A percentile compares a stretch with the other conserved stretches of the same genome.
Evolutionary conservation across 2,113 vertebrate genomes (phyloP).

Genomic region (Megaleporinus macrocephalus): DNA sequence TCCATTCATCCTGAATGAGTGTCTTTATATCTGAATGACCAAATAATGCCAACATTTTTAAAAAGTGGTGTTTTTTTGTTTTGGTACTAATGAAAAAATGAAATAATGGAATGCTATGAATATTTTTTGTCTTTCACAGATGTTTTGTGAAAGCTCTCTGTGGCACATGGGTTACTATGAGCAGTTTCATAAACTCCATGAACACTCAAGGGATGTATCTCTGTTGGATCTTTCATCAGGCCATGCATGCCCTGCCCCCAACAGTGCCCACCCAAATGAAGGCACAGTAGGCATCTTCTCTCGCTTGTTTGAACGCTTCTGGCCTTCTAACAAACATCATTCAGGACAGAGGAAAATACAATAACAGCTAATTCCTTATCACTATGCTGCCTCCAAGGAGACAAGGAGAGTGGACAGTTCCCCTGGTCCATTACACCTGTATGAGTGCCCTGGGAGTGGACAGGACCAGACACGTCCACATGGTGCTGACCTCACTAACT

Average conservation of each 20-base stretch:
- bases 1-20: no score
- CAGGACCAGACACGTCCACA: neutral
- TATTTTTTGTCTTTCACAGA: constrained; percentile 6
- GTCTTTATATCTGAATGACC: no score
- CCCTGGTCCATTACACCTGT: neutral
- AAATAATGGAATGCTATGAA: no score
- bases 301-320: no score
- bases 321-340: neutral
- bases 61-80: no score
- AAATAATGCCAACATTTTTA: no score
- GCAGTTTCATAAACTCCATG: neutral
- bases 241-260: neutral
- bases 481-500: neutral
- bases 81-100: no score
- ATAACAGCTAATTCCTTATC: no score
- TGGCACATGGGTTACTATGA: neutral
- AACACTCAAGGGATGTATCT: neutral
- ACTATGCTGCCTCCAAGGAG: neutral
- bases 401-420: neutral
- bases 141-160: constrained; percentile 49
- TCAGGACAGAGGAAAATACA: neutral
- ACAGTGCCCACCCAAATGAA: neutral
- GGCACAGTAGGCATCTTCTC: no score
- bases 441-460: neutral
- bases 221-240: constrained; percentile 15